Percentiles rank a stretch among this genome's conserved stretches.
These are phyloP conservation scores for Sanderia malayensis DNA, from an alignment of 30 jellyfish, hydroid and myxozoan genomes.

Conservation along the genomic window DNA sequence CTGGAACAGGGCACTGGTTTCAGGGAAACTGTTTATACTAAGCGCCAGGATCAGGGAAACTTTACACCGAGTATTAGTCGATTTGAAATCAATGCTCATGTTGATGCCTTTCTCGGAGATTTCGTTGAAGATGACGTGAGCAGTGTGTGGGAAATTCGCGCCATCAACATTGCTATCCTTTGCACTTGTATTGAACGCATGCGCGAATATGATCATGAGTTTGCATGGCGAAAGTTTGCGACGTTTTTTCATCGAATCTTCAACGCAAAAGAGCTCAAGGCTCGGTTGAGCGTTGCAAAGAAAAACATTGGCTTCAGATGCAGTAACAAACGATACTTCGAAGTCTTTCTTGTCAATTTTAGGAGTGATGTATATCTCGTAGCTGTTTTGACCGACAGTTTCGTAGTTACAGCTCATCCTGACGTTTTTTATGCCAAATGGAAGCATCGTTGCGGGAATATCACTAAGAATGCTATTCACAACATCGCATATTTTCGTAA, in stretches of 20 bases:
- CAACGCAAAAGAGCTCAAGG: constrained; percentile 62
- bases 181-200: constrained; percentile 26
- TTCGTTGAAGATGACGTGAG: constrained; percentile 39
- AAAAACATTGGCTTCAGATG: constrained; percentile 49
- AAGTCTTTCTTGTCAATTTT: constrained; percentile 11
- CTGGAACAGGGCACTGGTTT: constrained; percentile 12
- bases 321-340: constrained; percentile 25
- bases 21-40: constrained; percentile 63
- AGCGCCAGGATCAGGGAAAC: constrained; percentile 62
- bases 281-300: constrained; percentile 22
- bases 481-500: constrained; percentile 51
- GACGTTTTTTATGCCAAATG: constrained; percentile 46
- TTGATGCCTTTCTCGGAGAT: constrained; percentile 45
- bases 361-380: constrained; percentile 55
- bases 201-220: constrained; percentile 74
- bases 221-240: constrained; percentile 72
- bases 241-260: constrained; percentile 8
- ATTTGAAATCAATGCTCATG: constrained; percentile 51
- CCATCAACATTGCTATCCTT: constrained; percentile 13
- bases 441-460: constrained; percentile 54
- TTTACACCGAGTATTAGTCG: constrained; percentile 32
- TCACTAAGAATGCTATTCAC: constrained; percentile 42
- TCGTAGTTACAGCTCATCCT: constrained; percentile 46
- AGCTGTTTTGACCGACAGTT: constrained; percentile 40
- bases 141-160: constrained; percentile 49